Evolutionary conservation across 2,797 vertebrate genomes (phyloP).

Genomic region (Spinibarbus caldwelli): DNA sequence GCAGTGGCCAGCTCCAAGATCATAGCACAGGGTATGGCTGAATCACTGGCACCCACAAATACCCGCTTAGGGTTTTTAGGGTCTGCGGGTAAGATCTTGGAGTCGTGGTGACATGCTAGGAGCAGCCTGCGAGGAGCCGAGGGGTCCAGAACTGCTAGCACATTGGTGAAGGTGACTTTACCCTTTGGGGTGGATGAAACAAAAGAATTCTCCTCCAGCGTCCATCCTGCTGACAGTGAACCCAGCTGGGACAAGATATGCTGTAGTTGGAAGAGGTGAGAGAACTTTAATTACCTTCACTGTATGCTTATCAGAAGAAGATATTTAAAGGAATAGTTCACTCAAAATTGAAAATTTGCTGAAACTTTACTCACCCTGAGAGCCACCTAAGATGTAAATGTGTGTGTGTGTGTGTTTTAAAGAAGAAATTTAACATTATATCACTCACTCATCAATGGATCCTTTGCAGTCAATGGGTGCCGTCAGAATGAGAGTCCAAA

Average conservation of each 20-base stretch:
- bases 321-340: neutral
- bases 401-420: too few relatives aligned
- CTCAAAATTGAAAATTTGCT: neutral
- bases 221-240: slow-evolving; percentile 81
- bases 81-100: slow-evolving; percentile 81
- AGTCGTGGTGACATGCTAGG: slow-evolving; percentile 91
- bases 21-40: slow-evolving; percentile 90
- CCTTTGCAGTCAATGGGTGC: too few relatives aligned
- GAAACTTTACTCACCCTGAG: neutral
- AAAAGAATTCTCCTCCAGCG: slow-evolving; percentile 85
- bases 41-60: slow-evolving; percentile 91
- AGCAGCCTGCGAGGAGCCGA: slow-evolving; percentile 78
- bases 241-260: slow-evolving; percentile 80
- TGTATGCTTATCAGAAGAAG: neutral
- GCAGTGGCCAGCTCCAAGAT: slow-evolving; percentile 85
- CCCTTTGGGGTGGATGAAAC: slow-evolving; percentile 81
- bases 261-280: slow-evolving; percentile 67
- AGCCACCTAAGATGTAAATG: neutral
- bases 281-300: neutral
- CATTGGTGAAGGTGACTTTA: slow-evolving; percentile 81
- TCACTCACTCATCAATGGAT: too few relatives aligned
- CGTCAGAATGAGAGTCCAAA: too few relatives aligned
- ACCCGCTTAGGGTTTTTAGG: slow-evolving; percentile 65
- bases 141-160: slow-evolving; percentile 86
- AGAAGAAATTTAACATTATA: neutral